Conservation (phyloP, 2,113 vertebrate genomes). For the Trichomycterus rosablanca region DNA sequence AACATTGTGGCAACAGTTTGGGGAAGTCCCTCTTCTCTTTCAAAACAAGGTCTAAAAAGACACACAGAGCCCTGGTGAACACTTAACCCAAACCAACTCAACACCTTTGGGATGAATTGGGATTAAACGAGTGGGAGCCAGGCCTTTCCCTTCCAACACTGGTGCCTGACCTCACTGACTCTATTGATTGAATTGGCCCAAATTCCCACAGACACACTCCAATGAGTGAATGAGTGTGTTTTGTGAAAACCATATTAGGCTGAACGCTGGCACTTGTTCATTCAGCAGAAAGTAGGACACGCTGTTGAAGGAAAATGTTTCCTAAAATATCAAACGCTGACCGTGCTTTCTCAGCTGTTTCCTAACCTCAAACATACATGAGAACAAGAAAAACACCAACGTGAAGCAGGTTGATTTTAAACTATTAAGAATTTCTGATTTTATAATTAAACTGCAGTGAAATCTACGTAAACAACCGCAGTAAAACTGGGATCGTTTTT, state of each 20-base stretch:
- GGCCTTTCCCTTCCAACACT: no score
- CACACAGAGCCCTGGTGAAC: no score
- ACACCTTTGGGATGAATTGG: no score
- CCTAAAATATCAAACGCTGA: conserved; percentile 21
- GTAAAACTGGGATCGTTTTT: not conserved
- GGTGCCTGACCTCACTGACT: no score
- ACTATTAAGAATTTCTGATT: conserved; percentile 1
- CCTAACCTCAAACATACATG: conserved; percentile 5
- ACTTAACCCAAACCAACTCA: no score
- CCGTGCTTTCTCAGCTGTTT: conserved; percentile 6
- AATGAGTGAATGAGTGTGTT: conserved; percentile 11
- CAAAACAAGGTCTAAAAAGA: no score
- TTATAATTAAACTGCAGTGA: not conserved
- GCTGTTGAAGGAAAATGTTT: conserved; percentile 11
- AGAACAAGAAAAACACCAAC: no score
- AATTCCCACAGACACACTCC: no score
- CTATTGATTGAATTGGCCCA: no score
- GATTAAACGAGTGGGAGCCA: no score
- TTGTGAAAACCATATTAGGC: conserved; percentile 5
- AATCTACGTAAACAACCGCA: not conserved
- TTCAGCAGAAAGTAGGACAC: conserved; percentile 35
- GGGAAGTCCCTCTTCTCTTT: no score
- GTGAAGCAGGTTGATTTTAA: conserved; percentile 4
- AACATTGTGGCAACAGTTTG: no score
- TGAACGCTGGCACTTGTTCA: conserved; percentile 14